Evolutionary conservation across 2,113 vertebrate genomes (phyloP).

Genomic region (Leucoraja erinaceus): DNA sequence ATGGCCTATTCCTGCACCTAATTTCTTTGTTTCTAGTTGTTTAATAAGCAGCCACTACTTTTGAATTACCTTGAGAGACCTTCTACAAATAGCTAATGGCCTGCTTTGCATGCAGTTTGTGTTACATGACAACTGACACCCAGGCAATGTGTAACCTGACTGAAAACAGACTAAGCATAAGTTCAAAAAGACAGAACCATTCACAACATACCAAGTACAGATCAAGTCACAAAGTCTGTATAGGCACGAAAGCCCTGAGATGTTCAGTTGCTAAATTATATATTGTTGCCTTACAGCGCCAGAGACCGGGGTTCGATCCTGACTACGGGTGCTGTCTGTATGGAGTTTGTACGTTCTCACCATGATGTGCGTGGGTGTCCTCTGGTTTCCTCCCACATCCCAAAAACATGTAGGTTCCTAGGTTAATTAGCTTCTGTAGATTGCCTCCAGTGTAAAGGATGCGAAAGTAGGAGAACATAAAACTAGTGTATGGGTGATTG

Average conservation of each 20-base stretch:
- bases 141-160: not conserved
- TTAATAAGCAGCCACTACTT: not conserved
- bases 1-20: no score
- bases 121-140: not conserved
- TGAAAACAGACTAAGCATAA: not conserved
- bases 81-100: not conserved
- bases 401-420: no score
- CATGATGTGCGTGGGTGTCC: no score
- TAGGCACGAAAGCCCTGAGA: not conserved
- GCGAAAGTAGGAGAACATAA: no score
- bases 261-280: not conserved
- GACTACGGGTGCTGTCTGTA: no score
- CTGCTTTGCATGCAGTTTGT: not conserved
- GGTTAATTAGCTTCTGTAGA: no score
- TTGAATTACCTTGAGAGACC: not conserved
- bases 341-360: no score
- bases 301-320: no score
- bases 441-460: no score
- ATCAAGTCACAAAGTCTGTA: not conserved
- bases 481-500: no score
- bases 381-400: no score
- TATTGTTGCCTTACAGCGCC: no score
- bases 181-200: not conserved
- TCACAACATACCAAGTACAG: not conserved
- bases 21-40: not conserved